Percentiles rank a stretch among this genome's conserved stretches.
phyloP scores from a whole-genome alignment of 2,797 vertebrate genomes.

The Chrysocyon brachyurus region DNA sequence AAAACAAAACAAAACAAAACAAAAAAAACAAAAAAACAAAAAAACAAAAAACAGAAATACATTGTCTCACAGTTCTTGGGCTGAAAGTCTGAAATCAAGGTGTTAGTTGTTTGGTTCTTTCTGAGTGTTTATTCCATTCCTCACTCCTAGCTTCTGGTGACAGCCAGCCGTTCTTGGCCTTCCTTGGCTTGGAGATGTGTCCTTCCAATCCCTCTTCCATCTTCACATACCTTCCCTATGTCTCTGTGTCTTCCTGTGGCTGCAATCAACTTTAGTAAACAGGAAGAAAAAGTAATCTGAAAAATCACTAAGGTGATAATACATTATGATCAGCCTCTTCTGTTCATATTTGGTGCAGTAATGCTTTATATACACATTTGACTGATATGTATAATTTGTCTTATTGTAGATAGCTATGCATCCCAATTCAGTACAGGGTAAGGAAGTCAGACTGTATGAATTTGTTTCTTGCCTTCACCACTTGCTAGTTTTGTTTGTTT shows the following conservation, averaged over 20 bases:
- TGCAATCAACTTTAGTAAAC: not conserved
- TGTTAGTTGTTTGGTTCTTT: not conserved
- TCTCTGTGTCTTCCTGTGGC: not conserved
- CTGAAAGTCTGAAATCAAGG: not conserved
- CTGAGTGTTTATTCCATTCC: not conserved
- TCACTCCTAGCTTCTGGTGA: not conserved
- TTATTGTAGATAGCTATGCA: not conserved
- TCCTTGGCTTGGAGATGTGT: not conserved
- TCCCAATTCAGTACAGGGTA: not conserved
- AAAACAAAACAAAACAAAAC: not conserved
- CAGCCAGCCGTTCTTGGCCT: not conserved
- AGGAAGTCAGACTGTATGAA: not conserved
- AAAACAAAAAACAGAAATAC: not conserved
- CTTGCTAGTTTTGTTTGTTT: not conserved
- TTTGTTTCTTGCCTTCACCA: not conserved
- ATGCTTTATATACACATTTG: not conserved
- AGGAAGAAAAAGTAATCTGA: not conserved
- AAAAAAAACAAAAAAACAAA: too few species aligned
- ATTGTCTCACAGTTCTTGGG: not conserved
- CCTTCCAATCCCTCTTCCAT: not conserved
- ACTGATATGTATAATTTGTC: not conserved
- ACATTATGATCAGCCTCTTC: not conserved
- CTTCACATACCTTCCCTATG: not conserved
- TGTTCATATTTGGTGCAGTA: not conserved
- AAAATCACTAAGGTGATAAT: not conserved